These are phyloP conservation scores for Porites cylindrica DNA, from an alignment of 92 coral and sea anemone genomes.

Conservation along the genomic window DNA sequence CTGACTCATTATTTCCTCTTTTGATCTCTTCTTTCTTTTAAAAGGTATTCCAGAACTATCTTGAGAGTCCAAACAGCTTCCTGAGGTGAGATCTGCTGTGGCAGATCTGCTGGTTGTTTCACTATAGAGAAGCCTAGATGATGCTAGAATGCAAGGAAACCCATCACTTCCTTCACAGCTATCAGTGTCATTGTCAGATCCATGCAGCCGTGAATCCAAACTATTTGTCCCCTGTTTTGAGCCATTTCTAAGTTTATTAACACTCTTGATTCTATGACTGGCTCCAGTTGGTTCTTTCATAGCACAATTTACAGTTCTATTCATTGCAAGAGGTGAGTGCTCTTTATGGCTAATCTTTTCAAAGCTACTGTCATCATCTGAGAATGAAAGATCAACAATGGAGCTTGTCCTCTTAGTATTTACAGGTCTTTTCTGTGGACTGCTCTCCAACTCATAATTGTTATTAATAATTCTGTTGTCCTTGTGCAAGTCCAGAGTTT, in stretches of 20 bases:
- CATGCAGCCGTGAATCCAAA: neutral
- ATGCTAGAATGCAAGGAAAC: conserved; percentile 35
- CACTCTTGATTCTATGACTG: neutral
- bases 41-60: conserved; percentile 20
- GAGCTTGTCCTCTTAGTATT: conserved; percentile 34
- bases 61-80: conserved; percentile 22
- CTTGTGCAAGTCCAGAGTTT: neutral
- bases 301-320: neutral
- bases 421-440: neutral
- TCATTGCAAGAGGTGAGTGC: neutral
- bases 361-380: conserved; percentile 41
- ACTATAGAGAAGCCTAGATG: neutral
- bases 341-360: neutral
- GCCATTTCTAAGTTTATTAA: neutral
- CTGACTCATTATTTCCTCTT: conserved; percentile 44
- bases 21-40: conserved; percentile 37
- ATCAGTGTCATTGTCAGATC: conserved; percentile 15
- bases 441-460: neutral
- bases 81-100: conserved; percentile 1
- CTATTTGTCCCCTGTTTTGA: neutral
- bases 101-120: neutral
- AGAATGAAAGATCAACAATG: conserved; percentile 71
- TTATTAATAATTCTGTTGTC: neutral
- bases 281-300: neutral
- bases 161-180: conserved; percentile 23